Conservation (phyloP, 2,797 vertebrate species). For the Peromyscus aztecus region DNA sequence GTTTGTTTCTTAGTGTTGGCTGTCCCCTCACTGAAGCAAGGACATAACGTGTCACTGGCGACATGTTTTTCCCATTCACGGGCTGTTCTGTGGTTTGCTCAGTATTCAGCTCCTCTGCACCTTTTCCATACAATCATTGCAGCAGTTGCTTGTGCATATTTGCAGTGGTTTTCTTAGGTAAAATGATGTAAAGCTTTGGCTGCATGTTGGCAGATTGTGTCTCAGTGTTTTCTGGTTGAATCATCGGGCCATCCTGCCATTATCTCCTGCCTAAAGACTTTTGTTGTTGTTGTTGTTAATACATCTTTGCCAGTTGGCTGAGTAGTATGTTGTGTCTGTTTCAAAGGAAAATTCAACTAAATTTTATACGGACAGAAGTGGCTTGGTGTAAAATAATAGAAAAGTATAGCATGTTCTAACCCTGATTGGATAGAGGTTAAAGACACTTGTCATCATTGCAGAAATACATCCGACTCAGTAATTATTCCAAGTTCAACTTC, state of each 20-base stretch:
- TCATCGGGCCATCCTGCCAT: not conserved
- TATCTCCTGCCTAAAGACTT: not conserved
- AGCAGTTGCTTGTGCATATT: not conserved
- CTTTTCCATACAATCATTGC: not conserved
- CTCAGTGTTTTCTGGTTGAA: not conserved
- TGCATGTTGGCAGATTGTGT: not conserved
- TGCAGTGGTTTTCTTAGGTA: conserved; percentile 32
- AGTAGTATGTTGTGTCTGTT: not conserved
- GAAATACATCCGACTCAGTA: conserved; percentile 1
- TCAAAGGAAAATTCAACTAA: conserved; percentile 25
- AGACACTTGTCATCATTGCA: conserved; percentile 18
- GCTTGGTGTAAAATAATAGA: conserved; percentile 28
- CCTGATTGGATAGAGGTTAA: not conserved
- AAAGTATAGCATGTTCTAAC: conserved; percentile 13
- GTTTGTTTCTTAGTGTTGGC: not conserved
- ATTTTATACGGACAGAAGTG: conserved; percentile 6
- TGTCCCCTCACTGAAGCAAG: not conserved
- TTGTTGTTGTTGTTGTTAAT: not conserved
- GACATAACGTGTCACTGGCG: not conserved
- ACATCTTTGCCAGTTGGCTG: not conserved
- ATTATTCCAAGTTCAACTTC: conserved; percentile 40
- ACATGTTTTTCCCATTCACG: not conserved
- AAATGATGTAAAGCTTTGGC: conserved; percentile 23
- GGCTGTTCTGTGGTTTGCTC: not conserved
- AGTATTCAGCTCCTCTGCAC: not conserved